These are phyloP conservation scores for Eufriesea mexicana DNA, from an alignment of 1,140 invertebrate genomes.

Conservation along the genomic window DNA sequence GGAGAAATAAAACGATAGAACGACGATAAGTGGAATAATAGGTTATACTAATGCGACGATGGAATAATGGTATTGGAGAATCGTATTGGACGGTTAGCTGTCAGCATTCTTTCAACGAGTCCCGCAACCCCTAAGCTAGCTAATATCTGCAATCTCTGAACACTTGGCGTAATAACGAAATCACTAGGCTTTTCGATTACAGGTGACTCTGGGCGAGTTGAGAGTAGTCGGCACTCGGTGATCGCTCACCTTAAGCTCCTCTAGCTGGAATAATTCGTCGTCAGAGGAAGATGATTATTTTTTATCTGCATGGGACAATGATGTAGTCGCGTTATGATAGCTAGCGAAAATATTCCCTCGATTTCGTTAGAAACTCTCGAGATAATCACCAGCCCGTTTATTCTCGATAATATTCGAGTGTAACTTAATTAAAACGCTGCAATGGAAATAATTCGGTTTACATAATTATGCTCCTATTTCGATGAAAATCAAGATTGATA, in stretches of 20 bases:
- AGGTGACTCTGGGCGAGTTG: neutral
- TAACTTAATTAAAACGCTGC: too few relatives aligned
- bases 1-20: neutral
- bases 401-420: too few relatives aligned
- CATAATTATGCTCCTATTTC: too few relatives aligned
- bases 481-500: too few relatives aligned
- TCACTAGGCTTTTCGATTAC: neutral
- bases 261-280: too few relatives aligned
- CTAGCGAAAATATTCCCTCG: too few relatives aligned
- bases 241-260: neutral
- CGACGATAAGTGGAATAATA: neutral
- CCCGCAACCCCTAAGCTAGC: neutral
- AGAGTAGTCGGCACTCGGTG: neutral
- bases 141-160: neutral
- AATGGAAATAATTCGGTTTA: too few relatives aligned
- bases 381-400: too few relatives aligned
- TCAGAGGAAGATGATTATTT: too few relatives aligned
- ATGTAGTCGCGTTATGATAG: too few relatives aligned
- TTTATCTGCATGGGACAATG: too few relatives aligned
- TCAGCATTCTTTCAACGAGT: neutral
- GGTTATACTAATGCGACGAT: neutral
- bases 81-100: neutral
- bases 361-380: too few relatives aligned
- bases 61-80: neutral
- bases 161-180: neutral